Base-by-base conservation (phyloP, 2,888 invertebrate genomes). In the Sisyra nigra region DNA sequence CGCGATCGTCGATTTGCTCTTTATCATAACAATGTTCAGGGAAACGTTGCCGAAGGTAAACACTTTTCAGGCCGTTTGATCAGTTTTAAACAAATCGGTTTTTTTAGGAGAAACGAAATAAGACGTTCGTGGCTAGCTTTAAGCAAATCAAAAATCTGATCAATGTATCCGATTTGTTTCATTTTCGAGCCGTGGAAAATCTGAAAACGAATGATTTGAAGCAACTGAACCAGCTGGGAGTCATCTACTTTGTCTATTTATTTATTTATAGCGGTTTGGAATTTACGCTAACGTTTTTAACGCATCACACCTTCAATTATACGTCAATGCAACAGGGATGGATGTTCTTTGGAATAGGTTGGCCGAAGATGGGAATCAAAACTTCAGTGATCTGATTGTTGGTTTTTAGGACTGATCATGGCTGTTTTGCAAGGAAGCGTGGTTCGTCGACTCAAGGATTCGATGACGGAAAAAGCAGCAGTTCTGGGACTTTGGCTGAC, bases 231-330 rank as follows among this genome's bases (percentile, higher is more conserved):
- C 71, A 66, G 44, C 62, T 89, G 50, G 88, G 89, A 42, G 56
- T 74, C 40, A 75, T 83, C 36, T 88, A 88, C 61, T 97, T 97
- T 61, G 63, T 91, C 8, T 97, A 93, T 65, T 68, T 96, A 48
- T 91, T 96, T 58, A 69, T 93, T 46, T 96, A 93, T 62, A 94
- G 96, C 42, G 97, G 96, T 2, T 68, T 98, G 45, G 97, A 98
- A 65, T 98, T 96, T 59, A 97, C 97, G 0, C 68, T 98, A 30
- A 93, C 96, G 42, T 98, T 98, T 67, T 70, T 97, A 39, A 93
- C 93, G 43, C 94, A 94, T 66, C 81, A 89, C 54, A 74, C 83
- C 32, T 94, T 96, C 60, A 72, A 80, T 41, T 96, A 87, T 60
- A 81, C 80, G 44, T 88, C 93, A 37, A 87, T 93, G 83, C 86